Evolutionary conservation across 2,113 vertebrate species (phyloP).

Genomic region (Semnornis frantzii): DNA sequence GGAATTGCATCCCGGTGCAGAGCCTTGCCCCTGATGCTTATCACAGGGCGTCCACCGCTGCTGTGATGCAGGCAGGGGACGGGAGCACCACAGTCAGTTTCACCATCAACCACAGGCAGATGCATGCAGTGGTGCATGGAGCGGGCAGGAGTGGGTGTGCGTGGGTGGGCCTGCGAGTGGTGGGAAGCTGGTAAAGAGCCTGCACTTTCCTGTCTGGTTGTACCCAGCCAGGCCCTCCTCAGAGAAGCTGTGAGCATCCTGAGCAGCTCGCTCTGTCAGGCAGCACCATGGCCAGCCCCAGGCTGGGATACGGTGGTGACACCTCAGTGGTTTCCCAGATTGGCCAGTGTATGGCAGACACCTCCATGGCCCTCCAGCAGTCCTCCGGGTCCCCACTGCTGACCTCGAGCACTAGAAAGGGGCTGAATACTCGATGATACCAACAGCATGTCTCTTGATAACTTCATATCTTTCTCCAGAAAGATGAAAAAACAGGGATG

Average conservation of each 20-base stretch:
- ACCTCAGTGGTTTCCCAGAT: rapidly evolving
- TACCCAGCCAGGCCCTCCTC: neutral
- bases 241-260: rapidly evolving
- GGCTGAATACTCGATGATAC: neutral
- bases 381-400: neutral
- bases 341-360: rapidly evolving
- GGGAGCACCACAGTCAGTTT: neutral
- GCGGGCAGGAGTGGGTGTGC: too few species aligned
- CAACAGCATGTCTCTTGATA: rapidly evolving
- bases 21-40: neutral
- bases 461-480: neutral
- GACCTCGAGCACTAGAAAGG: neutral
- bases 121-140: rapidly evolving
- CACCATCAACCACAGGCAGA: neutral
- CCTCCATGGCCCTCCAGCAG: rapidly evolving
- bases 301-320: rapidly evolving
- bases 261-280: rapidly evolving
- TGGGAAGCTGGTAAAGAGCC: neutral
- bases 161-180: rapidly evolving
- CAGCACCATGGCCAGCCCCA: neutral
- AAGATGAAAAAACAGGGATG: neutral
- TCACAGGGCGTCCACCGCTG: neutral
- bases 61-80: neutral
- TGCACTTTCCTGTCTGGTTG: rapidly evolving
- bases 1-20: neutral